A percentile compares a stretch with the other conserved stretches of the same genome.
These are phyloP conservation scores for Cololabis saira DNA, from an alignment of 2,113 vertebrate genomes.

Conservation along the genomic window DNA sequence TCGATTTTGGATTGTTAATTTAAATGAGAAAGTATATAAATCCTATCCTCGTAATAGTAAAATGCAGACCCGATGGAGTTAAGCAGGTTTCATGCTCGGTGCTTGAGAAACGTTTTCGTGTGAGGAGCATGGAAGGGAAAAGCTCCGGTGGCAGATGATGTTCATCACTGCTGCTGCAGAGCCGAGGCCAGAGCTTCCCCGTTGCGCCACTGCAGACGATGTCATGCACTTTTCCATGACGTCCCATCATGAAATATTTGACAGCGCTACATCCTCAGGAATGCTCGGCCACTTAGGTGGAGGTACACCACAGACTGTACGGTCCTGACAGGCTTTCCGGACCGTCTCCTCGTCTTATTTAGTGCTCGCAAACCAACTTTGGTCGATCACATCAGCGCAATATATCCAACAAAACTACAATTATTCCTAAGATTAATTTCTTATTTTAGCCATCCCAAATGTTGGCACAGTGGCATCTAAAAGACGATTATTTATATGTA, in stretches of 20 bases:
- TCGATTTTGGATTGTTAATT: no score
- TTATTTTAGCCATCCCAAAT: no score
- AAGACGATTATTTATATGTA: no score
- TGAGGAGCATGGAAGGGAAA: neutral
- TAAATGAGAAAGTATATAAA: no score
- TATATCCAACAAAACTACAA: no score
- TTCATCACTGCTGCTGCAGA: conserved; percentile 53
- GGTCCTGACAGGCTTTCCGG: conserved; percentile 63
- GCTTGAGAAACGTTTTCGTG: no score
- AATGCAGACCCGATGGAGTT: no score
- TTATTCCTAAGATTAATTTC: no score
- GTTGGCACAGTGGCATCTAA: no score
- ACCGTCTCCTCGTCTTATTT: conserved; percentile 42
- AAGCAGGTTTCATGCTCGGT: no score
- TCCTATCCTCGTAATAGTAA: no score
- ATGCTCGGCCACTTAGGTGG: conserved; percentile 83
- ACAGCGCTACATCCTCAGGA: conserved; percentile 83
- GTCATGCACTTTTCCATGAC: conserved; percentile 88
- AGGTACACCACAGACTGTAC: conserved; percentile 65
- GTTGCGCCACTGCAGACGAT: conserved; percentile 64
- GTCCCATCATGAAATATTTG: conserved; percentile 87
- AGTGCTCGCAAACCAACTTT: neutral
- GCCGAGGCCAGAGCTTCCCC: conserved; percentile 42
- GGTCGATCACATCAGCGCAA: no score
- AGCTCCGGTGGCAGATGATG: conserved; percentile 34